Conservation (phyloP, 2,888 invertebrate species). For the Drosophila gaucha region DNA sequence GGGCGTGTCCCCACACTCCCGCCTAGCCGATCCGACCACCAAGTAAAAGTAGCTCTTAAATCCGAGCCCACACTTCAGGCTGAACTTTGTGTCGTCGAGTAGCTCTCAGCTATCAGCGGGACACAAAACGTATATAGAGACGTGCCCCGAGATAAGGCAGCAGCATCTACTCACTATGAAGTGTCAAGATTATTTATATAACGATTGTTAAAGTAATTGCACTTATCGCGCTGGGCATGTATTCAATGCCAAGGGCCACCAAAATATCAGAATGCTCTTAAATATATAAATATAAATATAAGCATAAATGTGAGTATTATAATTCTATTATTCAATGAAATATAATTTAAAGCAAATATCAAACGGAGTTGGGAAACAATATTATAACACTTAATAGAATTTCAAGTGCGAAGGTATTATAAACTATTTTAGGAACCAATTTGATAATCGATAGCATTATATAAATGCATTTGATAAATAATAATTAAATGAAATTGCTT, state of each 20-base stretch:
- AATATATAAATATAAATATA: not conserved
- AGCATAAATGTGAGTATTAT: not conserved
- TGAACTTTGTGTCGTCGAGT: slow-evolving; percentile 36
- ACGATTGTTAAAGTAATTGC: slow-evolving; percentile 17
- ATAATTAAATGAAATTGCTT: slow-evolving; percentile 49
- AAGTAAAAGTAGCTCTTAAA: slow-evolving; percentile 17
- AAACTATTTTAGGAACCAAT: no score
- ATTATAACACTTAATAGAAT: no score
- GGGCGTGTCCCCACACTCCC: not conserved
- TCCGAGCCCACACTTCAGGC: slow-evolving; percentile 9
- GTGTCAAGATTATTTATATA: slow-evolving; percentile 22
- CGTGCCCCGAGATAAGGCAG: slow-evolving; percentile 24
- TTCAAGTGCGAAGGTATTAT: no score
- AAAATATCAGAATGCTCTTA: not conserved
- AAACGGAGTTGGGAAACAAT: no score
- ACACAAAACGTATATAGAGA: slow-evolving; percentile 11
- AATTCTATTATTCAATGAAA: not conserved
- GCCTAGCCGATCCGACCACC: not conserved
- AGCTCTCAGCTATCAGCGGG: slow-evolving; percentile 30
- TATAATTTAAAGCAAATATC: not conserved
- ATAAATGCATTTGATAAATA: not conserved
- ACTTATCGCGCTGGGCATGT: slow-evolving; percentile 16
- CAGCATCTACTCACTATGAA: slow-evolving; percentile 18
- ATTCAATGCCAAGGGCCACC: slow-evolving; percentile 10
- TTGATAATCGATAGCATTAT: not conserved